Evolutionary conservation across 2,888 invertebrate species (phyloP).

Genomic region (Eupithecia subfuscata): DNA sequence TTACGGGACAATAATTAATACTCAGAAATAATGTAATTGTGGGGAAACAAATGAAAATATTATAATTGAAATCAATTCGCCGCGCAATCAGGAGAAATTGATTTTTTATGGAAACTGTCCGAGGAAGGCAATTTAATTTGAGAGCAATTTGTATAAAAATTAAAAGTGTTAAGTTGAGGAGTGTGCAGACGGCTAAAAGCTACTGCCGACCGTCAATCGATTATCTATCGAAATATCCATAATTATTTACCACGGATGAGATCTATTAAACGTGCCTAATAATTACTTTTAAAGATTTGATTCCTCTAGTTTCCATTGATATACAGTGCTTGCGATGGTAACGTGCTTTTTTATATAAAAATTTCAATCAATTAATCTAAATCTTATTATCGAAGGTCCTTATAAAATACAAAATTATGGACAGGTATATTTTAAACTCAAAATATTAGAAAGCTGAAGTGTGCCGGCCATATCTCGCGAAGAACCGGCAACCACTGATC

Average conservation of each 20-base stretch:
- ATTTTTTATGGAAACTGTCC: conserved; percentile 31
- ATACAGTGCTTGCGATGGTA: background rate
- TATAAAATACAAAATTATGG: background rate
- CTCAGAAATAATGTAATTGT: conserved; percentile 23
- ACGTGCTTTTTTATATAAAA: background rate
- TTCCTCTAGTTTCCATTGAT: background rate
- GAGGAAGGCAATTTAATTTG: conserved; percentile 48
- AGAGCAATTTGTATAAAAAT: conserved; percentile 58
- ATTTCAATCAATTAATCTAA: background rate
- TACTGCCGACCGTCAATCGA: background rate
- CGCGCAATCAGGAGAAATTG: conserved; percentile 29
- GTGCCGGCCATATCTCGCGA: too few species aligned
- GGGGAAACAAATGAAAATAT: conserved; percentile 6
- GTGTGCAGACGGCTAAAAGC: background rate
- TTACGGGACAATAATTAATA: conserved; percentile 25
- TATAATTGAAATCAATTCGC: conserved; percentile 20
- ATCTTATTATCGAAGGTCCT: background rate
- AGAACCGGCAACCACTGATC: too few species aligned
- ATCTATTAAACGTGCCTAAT: background rate
- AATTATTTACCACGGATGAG: background rate
- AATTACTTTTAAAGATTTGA: background rate
- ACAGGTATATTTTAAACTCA: background rate
- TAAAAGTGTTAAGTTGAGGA: conserved; percentile 41
- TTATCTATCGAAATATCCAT: background rate
- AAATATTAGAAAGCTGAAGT: too few species aligned